Evolutionary conservation across 1,140 invertebrate genomes (phyloP).

Genomic region (Musca vetustissima): DNA sequence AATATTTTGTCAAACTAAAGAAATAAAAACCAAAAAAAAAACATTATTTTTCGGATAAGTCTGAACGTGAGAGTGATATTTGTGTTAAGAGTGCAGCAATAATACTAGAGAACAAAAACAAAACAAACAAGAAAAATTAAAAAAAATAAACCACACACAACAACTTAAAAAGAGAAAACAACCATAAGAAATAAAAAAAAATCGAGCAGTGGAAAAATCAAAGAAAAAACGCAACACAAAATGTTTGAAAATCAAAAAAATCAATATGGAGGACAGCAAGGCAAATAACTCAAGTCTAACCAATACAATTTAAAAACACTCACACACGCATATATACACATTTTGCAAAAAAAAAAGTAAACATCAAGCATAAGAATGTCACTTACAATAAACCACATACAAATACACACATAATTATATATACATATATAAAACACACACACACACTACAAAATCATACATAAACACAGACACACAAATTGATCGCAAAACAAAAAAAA

Average conservation of each 20-base stretch:
- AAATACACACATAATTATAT: constrained; percentile 31
- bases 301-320: not conserved
- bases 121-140: constrained; percentile 1
- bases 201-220: too few relatives aligned
- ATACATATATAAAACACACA: constrained; percentile 18
- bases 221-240: not conserved
- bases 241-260: constrained; percentile 12
- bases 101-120: constrained; percentile 19
- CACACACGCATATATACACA: not conserved
- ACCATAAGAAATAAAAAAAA: constrained; percentile 1
- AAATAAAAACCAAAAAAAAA: not conserved
- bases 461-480: not conserved
- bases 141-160: not conserved
- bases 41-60: constrained; percentile 52
- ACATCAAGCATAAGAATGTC: not conserved
- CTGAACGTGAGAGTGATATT: constrained; percentile 55
- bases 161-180: constrained; percentile 9
- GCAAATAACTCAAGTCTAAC: constrained; percentile 12
- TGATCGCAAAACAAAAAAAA: too few relatives aligned
- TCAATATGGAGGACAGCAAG: not conserved
- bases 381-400: not conserved
- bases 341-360: too few relatives aligned
- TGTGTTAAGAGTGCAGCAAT: constrained; percentile 54
- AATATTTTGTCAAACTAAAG: not conserved
- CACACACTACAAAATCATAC: not conserved